Percentiles rank a stretch among this genome's conserved stretches.
phyloP scores from a whole-genome alignment of 2,888 invertebrate genomes.

The Pristionchus arcanus region DNA sequence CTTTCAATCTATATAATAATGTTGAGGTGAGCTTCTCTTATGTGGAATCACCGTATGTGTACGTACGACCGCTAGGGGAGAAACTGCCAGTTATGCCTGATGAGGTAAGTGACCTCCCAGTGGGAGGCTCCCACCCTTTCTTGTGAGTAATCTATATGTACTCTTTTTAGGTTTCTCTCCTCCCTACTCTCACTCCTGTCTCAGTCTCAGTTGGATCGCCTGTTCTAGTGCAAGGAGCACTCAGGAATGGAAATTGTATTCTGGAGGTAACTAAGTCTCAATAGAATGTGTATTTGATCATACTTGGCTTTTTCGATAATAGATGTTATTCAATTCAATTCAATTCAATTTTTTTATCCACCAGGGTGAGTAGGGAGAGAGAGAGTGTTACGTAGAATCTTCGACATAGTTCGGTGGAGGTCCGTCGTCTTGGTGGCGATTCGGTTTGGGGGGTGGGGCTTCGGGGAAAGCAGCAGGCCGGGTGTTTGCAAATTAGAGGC shows the following conservation, averaged over 20 bases:
- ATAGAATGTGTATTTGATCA: too few relatives aligned
- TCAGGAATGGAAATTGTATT: slow-evolving; percentile 48
- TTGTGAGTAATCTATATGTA: neutral
- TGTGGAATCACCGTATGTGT: slow-evolving; percentile 46
- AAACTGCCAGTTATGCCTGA: slow-evolving; percentile 51
- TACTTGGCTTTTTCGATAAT: too few relatives aligned
- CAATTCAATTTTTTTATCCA: too few relatives aligned
- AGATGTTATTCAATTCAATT: too few relatives aligned
- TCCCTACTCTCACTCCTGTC: slow-evolving; percentile 51
- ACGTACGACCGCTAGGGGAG: slow-evolving; percentile 50
- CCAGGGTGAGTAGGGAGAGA: too few relatives aligned
- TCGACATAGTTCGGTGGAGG: too few relatives aligned
- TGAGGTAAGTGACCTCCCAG: slow-evolving; percentile 40
- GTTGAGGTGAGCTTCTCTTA: slow-evolving; percentile 46
- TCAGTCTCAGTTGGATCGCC: slow-evolving; percentile 32
- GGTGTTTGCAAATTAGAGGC: too few relatives aligned
- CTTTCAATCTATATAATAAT: neutral
- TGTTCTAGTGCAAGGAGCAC: slow-evolving; percentile 46
- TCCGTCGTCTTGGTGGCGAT: too few relatives aligned
- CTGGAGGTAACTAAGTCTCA: slow-evolving; percentile 9
- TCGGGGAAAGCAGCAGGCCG: too few relatives aligned
- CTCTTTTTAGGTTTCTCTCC: slow-evolving; percentile 12
- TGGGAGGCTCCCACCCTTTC: too few relatives aligned
- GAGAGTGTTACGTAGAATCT: too few relatives aligned
- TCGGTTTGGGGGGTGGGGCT: too few relatives aligned